These are phyloP conservation scores for Protobothrops flavoviridis DNA, from an alignment of 2,113 vertebrate species.

Conservation along the genomic window DNA sequence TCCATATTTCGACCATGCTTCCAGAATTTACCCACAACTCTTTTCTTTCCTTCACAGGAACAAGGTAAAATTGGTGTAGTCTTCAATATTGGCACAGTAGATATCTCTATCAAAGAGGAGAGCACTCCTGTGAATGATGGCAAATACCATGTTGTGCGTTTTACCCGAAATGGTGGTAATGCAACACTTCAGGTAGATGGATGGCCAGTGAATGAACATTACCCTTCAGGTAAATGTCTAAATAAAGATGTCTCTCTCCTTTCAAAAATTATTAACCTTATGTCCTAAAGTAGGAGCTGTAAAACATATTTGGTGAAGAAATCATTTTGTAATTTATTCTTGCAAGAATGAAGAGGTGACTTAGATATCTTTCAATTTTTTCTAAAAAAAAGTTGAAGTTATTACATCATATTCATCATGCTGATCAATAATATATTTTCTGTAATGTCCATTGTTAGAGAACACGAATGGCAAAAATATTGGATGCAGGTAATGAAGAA, in stretches of 20 bases:
- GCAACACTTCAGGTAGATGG: conserved; percentile 97
- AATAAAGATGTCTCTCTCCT: neutral
- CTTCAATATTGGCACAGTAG: conserved; percentile 95
- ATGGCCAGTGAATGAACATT: conserved; percentile 95
- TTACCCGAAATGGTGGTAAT: conserved; percentile 94
- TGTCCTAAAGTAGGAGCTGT: neutral
- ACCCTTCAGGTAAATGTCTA: conserved; percentile 85
- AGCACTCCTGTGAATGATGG: conserved; percentile 94
- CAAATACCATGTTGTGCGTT: conserved; percentile 96
- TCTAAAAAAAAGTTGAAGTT: conserved; percentile 18
- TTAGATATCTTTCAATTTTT: neutral
- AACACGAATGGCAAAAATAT: neutral
- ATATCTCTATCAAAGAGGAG: conserved; percentile 91
- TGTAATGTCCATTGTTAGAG: neutral
- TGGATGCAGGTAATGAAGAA: neutral
- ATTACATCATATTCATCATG: neutral
- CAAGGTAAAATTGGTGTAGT: conserved; percentile 97
- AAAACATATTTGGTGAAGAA: neutral
- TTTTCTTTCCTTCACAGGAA: conserved; percentile 75
- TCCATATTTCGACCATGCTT: neutral
- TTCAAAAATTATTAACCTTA: neutral
- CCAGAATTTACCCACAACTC: conserved; percentile 38
- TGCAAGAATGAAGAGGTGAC: neutral
- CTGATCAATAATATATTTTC: neutral
- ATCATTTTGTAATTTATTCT: conserved; percentile 6